Conservation (phyloP, 2,113 vertebrate species). For the Galemys pyrenaicus region DNA sequence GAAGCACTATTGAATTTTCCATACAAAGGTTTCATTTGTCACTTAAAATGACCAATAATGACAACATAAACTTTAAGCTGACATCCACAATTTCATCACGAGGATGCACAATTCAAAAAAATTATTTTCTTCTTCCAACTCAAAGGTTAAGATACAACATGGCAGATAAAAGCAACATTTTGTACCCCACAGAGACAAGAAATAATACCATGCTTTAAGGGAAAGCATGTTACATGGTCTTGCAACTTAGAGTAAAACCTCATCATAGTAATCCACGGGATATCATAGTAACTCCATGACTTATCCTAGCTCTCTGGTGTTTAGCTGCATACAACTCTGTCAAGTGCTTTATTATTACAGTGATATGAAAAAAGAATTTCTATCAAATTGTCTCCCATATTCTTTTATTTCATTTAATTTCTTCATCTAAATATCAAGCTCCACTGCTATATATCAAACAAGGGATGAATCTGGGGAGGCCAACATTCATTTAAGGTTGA, state of each 20-base stretch:
- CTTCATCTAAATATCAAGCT: not conserved
- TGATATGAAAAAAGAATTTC: not conserved
- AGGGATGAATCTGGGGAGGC: not conserved
- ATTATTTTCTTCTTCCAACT: not conserved
- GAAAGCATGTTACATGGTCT: slow-evolving; percentile 2
- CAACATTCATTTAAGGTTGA: not conserved
- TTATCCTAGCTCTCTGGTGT: not conserved
- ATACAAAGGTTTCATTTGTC: slow-evolving; percentile 15
- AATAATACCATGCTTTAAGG: not conserved
- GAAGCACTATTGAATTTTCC: not conserved
- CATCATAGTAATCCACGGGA: no score
- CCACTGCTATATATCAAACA: not conserved
- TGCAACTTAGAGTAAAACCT: not conserved
- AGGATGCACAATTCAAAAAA: not conserved
- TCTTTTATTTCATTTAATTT: not conserved
- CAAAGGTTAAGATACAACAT: not conserved
- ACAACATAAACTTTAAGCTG: not conserved
- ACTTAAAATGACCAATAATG: slow-evolving; percentile 2
- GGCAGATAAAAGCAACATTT: slow-evolving; percentile 9
- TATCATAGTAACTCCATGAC: not conserved
- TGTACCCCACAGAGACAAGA: not conserved
- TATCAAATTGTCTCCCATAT: not conserved
- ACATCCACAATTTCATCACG: not conserved
- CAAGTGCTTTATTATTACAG: not conserved
- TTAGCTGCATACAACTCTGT: not conserved